These are phyloP conservation scores for Aurelia aurita complex sp. Pacific DNA, from an alignment of 30 jellyfish, hydroid and myxozoan species.

Conservation along the genomic window DNA sequence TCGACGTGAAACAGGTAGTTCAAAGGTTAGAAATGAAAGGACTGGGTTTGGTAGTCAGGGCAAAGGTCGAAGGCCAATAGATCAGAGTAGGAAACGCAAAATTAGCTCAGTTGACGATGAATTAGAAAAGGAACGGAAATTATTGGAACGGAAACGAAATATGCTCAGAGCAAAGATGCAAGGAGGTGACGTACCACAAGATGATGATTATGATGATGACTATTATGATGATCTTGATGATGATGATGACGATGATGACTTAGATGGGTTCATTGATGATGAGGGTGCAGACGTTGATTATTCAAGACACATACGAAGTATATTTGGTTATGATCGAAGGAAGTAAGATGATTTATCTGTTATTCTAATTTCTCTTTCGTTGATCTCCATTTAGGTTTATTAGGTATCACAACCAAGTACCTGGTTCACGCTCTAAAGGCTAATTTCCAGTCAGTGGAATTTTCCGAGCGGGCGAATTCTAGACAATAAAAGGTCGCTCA, in stretches of 20 bases:
- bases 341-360: constrained; percentile 44
- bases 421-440: too few relatives aligned
- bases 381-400: too few relatives aligned
- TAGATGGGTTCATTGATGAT: constrained; percentile 93
- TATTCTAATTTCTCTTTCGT: too few relatives aligned
- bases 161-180: constrained; percentile 63
- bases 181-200: constrained; percentile 35
- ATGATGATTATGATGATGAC: constrained; percentile 43
- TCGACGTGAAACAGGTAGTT: not conserved
- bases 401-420: too few relatives aligned
- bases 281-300: constrained; percentile 67
- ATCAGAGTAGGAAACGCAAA: constrained; percentile 13
- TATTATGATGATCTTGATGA: constrained; percentile 53
- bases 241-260: constrained; percentile 75
- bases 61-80: not conserved
- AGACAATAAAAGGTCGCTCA: too few relatives aligned
- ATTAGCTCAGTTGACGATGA: constrained; percentile 71
- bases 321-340: constrained; percentile 89
- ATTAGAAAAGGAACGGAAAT: constrained; percentile 67
- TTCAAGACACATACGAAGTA: constrained; percentile 73
- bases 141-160: constrained; percentile 74
- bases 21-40: not conserved
- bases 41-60: not conserved
- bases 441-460: too few relatives aligned
- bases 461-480: too few relatives aligned